phyloP scores from a whole-genome alignment of 2,888 invertebrate genomes.

The Drosophila algonquin region DNA sequence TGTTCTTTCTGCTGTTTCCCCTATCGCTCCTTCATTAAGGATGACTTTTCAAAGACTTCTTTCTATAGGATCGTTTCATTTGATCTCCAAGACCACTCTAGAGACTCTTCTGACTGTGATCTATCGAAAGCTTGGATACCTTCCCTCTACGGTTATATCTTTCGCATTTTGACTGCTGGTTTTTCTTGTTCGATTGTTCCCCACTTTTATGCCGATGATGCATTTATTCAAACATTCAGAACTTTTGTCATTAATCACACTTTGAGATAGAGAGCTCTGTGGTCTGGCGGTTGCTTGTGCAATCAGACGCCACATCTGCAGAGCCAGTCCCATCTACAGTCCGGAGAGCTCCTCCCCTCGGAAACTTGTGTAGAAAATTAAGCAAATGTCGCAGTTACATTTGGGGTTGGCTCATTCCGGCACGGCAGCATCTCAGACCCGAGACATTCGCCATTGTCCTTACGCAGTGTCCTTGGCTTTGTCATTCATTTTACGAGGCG shows the following conservation, averaged over 20 bases:
- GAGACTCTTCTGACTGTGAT: background rate
- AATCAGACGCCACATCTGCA: conserved; percentile 2
- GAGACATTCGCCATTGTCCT: conserved; percentile 34
- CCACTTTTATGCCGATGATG: background rate
- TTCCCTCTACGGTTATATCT: background rate
- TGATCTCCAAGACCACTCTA: no score
- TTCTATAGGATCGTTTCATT: no score
- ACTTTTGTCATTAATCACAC: conserved; percentile 29
- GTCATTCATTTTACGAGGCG: conserved; percentile 5
- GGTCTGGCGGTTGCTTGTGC: conserved; percentile 16
- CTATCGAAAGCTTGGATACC: background rate
- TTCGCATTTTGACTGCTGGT: background rate
- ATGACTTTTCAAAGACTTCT: no score
- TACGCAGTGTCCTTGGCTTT: conserved; percentile 41
- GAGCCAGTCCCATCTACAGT: background rate
- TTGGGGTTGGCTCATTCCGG: background rate
- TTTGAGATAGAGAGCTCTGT: conserved; percentile 12
- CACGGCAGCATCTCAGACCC: conserved; percentile 1
- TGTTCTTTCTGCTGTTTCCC: no score
- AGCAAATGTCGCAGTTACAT: background rate
- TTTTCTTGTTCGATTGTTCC: background rate
- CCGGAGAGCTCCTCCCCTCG: background rate
- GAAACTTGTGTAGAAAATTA: background rate
- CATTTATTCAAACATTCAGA: conserved; percentile 17
- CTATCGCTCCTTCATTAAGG: no score